Evolutionary conservation across 2,888 invertebrate genomes (phyloP).

Genomic region (Drosophila meridionalis): DNA sequence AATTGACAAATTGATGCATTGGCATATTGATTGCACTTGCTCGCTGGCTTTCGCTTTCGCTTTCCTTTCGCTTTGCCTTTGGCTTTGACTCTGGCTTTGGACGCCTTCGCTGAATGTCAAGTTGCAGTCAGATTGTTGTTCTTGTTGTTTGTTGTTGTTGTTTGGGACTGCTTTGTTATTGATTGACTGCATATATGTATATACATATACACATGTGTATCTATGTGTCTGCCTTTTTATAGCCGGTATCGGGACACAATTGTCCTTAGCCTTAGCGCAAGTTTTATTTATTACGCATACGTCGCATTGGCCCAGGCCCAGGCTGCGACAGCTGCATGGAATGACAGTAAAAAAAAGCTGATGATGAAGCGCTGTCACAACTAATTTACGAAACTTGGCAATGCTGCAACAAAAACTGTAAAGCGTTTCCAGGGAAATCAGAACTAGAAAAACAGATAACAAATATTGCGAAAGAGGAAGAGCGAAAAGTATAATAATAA

Average conservation of each 20-base stretch:
- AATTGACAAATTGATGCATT: conserved; percentile 71
- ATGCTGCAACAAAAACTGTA: not conserved
- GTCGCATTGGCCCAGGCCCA: conserved; percentile 55
- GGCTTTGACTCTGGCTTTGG: conserved; percentile 60
- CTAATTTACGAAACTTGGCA: conserved; percentile 44
- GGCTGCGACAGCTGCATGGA: conserved; percentile 21
- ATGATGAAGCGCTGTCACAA: conserved; percentile 16
- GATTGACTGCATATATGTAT: conserved; percentile 48
- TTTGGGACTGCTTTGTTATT: conserved; percentile 51
- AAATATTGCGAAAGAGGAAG: not conserved
- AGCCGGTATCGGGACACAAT: conserved; percentile 59
- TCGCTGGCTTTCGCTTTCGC: conserved; percentile 46
- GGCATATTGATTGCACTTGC: conserved; percentile 58
- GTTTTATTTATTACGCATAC: conserved; percentile 75
- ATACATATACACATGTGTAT: conserved; percentile 1
- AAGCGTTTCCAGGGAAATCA: conserved; percentile 63
- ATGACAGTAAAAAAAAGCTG: not conserved
- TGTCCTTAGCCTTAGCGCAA: conserved; percentile 65
- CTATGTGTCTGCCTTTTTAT: conserved; percentile 10
- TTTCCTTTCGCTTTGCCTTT: conserved; percentile 21
- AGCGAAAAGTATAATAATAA: conserved; percentile 22
- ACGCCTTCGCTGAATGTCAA: conserved; percentile 74
- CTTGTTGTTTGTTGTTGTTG: conserved; percentile 18
- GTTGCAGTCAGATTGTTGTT: conserved; percentile 53
- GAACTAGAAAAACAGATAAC: conserved; percentile 24